phyloP scores from a whole-genome alignment of 2,113 vertebrate genomes.

The Ramphastos sulfuratus region DNA sequence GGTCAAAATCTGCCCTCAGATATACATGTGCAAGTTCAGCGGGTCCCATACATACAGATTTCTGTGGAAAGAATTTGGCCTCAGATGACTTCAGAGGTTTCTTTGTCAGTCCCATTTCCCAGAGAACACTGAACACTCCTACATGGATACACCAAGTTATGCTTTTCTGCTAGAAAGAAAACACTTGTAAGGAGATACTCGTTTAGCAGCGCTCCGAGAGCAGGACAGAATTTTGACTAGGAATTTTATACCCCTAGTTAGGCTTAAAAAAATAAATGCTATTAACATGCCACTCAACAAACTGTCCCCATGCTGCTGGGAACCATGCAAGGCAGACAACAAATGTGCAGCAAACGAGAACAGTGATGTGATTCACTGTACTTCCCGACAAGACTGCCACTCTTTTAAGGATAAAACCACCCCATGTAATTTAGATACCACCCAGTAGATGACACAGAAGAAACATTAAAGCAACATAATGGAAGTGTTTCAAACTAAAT shows the following conservation, averaged over 20 bases:
- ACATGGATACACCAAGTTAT: background rate
- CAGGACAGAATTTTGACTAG: conserved; percentile 52
- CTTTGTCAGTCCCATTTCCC: conserved; percentile 56
- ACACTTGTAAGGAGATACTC: conserved; percentile 49
- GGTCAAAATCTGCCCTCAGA: conserved; percentile 71
- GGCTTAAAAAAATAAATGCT: conserved; percentile 60
- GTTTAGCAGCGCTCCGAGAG: conserved; percentile 55
- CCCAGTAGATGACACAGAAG: background rate
- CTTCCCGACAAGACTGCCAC: background rate
- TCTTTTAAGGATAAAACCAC: background rate
- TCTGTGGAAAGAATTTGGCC: conserved; percentile 68
- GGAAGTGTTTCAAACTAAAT: background rate
- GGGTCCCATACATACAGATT: conserved; percentile 28
- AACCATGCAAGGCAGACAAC: conserved; percentile 43
- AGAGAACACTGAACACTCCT: conserved; percentile 44
- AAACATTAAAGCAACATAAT: background rate
- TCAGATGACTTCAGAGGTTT: conserved; percentile 66
- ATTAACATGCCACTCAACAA: conserved; percentile 61
- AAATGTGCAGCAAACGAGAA: conserved; percentile 20
- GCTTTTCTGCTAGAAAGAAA: conserved; percentile 20
- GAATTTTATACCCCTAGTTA: conserved; percentile 69
- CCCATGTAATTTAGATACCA: background rate
- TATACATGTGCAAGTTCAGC: conserved; percentile 47
- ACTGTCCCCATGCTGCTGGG: conserved; percentile 23
- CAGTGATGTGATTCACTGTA: background rate